Percentiles rank a stretch among this genome's conserved stretches.
phyloP scores from a whole-genome alignment of 2,113 vertebrate species.

The Poecile atricapillus region DNA sequence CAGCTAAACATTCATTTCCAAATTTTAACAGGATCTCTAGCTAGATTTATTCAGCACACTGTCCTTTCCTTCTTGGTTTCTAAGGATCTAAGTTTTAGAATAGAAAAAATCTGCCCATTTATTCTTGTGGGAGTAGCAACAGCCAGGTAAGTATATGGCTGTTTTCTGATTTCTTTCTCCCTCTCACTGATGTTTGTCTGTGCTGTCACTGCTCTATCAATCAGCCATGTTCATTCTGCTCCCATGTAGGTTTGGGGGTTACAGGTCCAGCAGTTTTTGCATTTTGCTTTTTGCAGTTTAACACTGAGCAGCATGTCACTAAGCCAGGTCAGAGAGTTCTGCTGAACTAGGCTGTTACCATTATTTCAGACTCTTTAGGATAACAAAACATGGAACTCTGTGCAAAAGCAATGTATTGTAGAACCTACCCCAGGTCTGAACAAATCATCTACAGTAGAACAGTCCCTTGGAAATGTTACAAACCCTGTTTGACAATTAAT shows the following conservation, averaged over 20 bases:
- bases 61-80: background rate
- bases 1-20: background rate
- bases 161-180: slow-evolving; percentile 50
- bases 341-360: background rate
- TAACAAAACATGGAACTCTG: background rate
- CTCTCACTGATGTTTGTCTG: slow-evolving; percentile 57
- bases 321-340: background rate
- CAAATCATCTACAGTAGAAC: background rate
- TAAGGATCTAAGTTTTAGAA: background rate
- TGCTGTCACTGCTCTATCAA: slow-evolving; percentile 67
- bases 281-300: slow-evolving; percentile 49
- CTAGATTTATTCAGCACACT: background rate
- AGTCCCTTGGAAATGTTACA: background rate
- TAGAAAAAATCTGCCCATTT: background rate
- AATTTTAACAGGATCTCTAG: background rate
- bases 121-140: slow-evolving; percentile 54
- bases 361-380: background rate
- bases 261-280: slow-evolving; percentile 48
- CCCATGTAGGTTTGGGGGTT: slow-evolving; percentile 50
- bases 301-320: slow-evolving; percentile 22
- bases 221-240: slow-evolving; percentile 54
- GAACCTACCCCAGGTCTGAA: background rate
- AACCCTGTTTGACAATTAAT: background rate
- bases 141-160: slow-evolving; percentile 66
- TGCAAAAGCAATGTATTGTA: background rate